A percentile compares a stretch with the other conserved stretches of the same genome.
Evolutionary conservation across 2,888 invertebrate genomes (phyloP).

Genomic region (Girardia tigrina): DNA sequence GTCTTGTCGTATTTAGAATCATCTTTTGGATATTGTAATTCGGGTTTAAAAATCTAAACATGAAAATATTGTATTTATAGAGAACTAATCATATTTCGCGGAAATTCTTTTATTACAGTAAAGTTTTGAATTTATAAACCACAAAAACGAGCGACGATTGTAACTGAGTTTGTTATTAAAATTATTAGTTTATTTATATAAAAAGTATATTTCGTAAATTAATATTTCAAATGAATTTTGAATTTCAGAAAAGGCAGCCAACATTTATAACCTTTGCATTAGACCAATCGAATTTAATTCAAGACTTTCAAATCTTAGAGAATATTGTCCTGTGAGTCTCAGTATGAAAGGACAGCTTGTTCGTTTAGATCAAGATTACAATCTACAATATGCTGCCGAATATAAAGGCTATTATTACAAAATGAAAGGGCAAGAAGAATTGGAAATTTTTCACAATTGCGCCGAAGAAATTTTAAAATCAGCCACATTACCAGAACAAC

Average conservation of each 20-base stretch:
- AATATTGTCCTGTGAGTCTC: slow-evolving; percentile 50
- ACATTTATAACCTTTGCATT: slow-evolving; percentile 48
- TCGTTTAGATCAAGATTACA: slow-evolving; percentile 43
- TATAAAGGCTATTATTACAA: slow-evolving; percentile 51
- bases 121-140: too few relatives aligned
- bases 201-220: too few relatives aligned
- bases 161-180: too few relatives aligned
- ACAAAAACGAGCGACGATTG: too few relatives aligned
- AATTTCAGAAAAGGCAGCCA: slow-evolving; percentile 46
- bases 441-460: slow-evolving; percentile 43
- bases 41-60: too few relatives aligned
- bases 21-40: too few relatives aligned
- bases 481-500: slow-evolving; percentile 43
- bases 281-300: slow-evolving; percentile 46
- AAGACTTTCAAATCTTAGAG: slow-evolving; percentile 45
- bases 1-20: too few relatives aligned
- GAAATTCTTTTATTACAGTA: too few relatives aligned
- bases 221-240: too few relatives aligned
- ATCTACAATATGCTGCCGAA: slow-evolving; percentile 47
- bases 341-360: slow-evolving; percentile 45
- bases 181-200: too few relatives aligned
- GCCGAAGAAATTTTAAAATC: slow-evolving; percentile 40
- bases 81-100: too few relatives aligned
- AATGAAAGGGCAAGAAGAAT: slow-evolving; percentile 43
- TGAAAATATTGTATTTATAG: too few relatives aligned